Base-by-base conservation (phyloP, 2,888 invertebrate genomes). In the Synanthedon myopaeformis region DNA sequence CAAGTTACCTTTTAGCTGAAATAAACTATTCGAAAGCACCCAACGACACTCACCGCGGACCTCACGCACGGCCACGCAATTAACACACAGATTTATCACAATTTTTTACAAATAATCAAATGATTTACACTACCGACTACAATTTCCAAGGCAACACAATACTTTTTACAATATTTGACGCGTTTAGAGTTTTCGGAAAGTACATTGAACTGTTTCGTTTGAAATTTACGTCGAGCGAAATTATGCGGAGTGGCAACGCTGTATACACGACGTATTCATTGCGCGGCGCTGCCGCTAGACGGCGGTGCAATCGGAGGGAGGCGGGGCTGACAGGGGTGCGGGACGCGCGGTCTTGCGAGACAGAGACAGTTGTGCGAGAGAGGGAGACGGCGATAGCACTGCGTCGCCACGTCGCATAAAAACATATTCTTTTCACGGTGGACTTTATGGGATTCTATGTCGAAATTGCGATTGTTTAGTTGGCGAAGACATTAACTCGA, bases 141-240 rank as follows among this genome's bases (percentile, higher is more conserved):
- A 61, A 73, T 72, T 72, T 78, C 70, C 70, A 70, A 71, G 66
- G 66, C 74, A 72, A 74, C 81, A 82, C 78, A 70, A 74, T 69
- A 76, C 69, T 69, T 80, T 77, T 78, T 70, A 76, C 73, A 72
- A 72, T 72, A 76, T 72, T 69, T 73, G 73, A 82, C 78, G 79
- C 80, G 79, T 77, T 82, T 79, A 66, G 74, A 80, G 78, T 84
- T 83, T 83, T 80, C 69, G 72, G 77, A 82, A 87, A 87, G 88
- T 88, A 82, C 88, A 87, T 87, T 88, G 88, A 88, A 88, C 88
- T 82, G 86, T 83, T 85, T 86, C 80, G 79, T 72, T 83, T 76
- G 80, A 87, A 87, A 86, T 87, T 87, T 87, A 87, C 86, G 84
- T 85, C 80, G 81, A 86, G 87, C 86, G 84, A 88, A 88, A 88